These are phyloP conservation scores for Phorcus lineatus DNA, from an alignment of 2,888 invertebrate genomes.

Conservation along the genomic window DNA sequence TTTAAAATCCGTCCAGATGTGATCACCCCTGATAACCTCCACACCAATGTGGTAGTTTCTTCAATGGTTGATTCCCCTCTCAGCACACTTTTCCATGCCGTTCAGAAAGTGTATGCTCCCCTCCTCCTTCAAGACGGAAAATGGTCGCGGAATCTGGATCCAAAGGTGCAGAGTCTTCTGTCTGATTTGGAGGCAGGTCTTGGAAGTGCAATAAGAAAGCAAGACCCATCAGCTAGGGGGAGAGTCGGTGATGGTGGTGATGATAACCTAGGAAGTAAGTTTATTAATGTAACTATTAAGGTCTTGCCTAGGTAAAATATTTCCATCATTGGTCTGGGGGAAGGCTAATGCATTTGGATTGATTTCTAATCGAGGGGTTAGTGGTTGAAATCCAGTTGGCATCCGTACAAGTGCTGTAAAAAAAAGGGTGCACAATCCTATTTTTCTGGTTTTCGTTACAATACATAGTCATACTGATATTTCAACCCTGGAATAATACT, in stretches of 20 bases:
- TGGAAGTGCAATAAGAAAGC: slow-evolving; percentile 74
- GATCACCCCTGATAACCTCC: slow-evolving; percentile 80
- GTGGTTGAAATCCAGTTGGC: no score
- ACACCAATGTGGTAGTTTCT: slow-evolving; percentile 79
- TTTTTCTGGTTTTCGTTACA: no score
- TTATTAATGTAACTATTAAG: no score
- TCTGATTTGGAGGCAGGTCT: slow-evolving; percentile 77
- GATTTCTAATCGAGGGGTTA: no score
- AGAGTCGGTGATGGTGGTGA: slow-evolving; percentile 54
- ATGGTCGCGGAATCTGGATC: slow-evolving; percentile 76
- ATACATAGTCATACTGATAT: no score
- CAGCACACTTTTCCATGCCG: slow-evolving; percentile 80
- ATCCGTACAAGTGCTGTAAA: no score
- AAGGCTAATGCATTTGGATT: no score
- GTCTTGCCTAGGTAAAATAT: no score
- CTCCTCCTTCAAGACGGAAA: slow-evolving; percentile 75
- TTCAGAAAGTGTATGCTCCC: slow-evolving; percentile 80
- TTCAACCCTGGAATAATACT: no score
- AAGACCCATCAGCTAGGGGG: slow-evolving; percentile 66
- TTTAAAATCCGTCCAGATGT: slow-evolving; percentile 80
- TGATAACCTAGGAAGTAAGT: slow-evolving; percentile 69
- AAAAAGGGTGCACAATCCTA: no score
- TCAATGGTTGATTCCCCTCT: slow-evolving; percentile 81
- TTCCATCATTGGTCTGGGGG: no score
- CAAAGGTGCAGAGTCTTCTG: slow-evolving; percentile 77